These are phyloP conservation scores for Panonychus citri DNA, from an alignment of 1,140 invertebrate genomes.

Conservation along the genomic window DNA sequence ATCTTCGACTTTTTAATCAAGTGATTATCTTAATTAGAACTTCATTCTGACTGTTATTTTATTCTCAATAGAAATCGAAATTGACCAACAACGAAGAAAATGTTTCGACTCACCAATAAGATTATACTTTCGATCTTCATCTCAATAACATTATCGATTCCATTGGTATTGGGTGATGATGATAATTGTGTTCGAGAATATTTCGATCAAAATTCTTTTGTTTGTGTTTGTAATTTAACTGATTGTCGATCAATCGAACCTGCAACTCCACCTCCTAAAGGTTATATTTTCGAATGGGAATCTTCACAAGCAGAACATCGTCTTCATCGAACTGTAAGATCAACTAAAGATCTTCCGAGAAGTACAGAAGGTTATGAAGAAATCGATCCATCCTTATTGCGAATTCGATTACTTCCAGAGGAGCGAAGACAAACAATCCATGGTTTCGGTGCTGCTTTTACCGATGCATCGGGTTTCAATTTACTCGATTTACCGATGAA, in stretches of 20 bases:
- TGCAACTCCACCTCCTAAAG: not conserved
- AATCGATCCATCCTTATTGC: not conserved
- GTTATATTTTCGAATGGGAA: not conserved
- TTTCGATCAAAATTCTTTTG: not conserved
- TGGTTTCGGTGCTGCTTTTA: slow-evolving; percentile 70
- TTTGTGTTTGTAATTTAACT: not conserved
- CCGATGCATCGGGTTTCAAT: slow-evolving; percentile 56
- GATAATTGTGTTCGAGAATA: not conserved
- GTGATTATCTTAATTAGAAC: too few relatives aligned
- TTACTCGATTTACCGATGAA: slow-evolving; percentile 32
- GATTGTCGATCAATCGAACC: not conserved
- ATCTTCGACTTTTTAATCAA: too few relatives aligned
- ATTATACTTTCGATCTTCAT: too few relatives aligned
- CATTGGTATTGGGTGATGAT: not conserved
- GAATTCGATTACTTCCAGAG: not conserved
- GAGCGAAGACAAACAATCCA: not conserved
- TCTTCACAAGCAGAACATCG: not conserved
- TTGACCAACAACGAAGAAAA: too few relatives aligned
- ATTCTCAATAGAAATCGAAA: too few relatives aligned
- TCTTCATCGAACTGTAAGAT: not conserved
- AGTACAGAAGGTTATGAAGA: not conserved
- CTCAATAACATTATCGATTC: too few relatives aligned
- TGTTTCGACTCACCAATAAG: too few relatives aligned
- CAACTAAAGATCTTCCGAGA: not conserved
- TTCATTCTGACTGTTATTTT: too few relatives aligned